A percentile compares a stretch with the other conserved stretches of the same genome.
phyloP scores from a whole-genome alignment of 2,797 vertebrate species.

The Pangasius larnaudii region DNA sequence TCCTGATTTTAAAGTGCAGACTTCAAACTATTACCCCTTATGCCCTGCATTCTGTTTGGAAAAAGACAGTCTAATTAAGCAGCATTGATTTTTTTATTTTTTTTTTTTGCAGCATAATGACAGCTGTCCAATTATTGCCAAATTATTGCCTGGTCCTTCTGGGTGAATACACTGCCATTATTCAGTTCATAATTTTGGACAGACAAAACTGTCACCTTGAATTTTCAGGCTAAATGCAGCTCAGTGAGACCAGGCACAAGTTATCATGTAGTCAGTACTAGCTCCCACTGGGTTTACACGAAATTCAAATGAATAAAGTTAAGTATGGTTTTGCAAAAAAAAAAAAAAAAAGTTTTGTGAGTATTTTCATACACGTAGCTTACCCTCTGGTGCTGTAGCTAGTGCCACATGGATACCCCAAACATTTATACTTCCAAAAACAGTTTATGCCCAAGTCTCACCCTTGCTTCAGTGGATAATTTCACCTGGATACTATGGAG shows the following conservation, averaged over 20 bases:
- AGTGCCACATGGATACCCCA: no score
- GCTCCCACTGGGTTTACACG: not conserved
- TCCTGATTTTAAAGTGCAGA: not conserved
- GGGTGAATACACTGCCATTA: not conserved
- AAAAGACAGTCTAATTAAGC: not conserved
- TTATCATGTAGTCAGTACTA: not conserved
- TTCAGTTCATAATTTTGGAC: not conserved
- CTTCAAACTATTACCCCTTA: not conserved
- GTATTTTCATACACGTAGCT: not conserved
- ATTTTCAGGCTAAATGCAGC: not conserved
- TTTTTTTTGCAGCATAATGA: not conserved
- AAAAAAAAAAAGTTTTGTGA: not conserved
- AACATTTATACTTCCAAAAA: not conserved
- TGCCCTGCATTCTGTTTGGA: not conserved
- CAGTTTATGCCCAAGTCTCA: not conserved
- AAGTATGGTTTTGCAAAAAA: not conserved
- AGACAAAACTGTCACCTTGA: constrained; percentile 1
- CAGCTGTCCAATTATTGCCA: not conserved
- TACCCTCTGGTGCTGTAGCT: not conserved
- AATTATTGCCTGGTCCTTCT: not conserved
- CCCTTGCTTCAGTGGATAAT: not conserved
- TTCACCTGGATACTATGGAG: not conserved
- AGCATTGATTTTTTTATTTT: constrained; percentile 10
- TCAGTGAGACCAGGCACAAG: not conserved
- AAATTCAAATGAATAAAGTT: not conserved